Evolutionary conservation across 2,797 vertebrate genomes (phyloP).

Genomic region (Schizothorax lantsangensis): DNA sequence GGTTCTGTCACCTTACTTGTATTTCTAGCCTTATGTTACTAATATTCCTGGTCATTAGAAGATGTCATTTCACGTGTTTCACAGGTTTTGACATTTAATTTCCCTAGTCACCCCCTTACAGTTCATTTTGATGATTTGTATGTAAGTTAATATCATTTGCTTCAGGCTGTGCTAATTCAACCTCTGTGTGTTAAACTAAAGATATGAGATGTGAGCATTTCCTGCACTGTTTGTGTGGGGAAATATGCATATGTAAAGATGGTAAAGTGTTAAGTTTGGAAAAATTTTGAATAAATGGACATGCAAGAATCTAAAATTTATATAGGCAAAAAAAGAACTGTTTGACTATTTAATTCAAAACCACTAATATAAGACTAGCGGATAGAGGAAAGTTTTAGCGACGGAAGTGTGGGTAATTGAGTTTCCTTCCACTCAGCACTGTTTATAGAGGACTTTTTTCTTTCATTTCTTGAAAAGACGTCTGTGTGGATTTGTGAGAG

Average conservation of each 20-base stretch:
- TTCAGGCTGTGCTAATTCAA: neutral
- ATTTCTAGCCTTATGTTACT: neutral
- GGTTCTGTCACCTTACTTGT: slow-evolving; percentile 15
- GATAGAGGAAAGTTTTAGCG: slow-evolving; percentile 20
- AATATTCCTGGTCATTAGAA: neutral
- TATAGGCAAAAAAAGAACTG: too few relatives aligned
- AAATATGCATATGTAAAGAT: neutral
- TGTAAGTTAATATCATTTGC: neutral
- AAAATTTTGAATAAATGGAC: neutral
- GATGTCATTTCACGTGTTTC: neutral
- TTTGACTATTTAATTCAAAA: slow-evolving; percentile 14
- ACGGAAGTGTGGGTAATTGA: slow-evolving; percentile 39
- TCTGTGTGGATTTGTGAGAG: slow-evolving; percentile 31
- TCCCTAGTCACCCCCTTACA: neutral
- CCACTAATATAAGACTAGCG: slow-evolving; percentile 25
- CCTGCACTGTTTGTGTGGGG: neutral
- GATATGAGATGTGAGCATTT: neutral
- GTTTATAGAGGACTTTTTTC: slow-evolving; percentile 9
- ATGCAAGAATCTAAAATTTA: neutral
- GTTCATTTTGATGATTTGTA: neutral
- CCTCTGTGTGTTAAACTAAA: neutral
- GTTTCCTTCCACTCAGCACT: slow-evolving; percentile 41
- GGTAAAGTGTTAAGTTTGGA: neutral
- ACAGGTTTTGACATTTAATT: neutral
- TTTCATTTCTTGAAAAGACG: slow-evolving; percentile 32